phyloP scores from a whole-genome alignment of 2,888 invertebrate species.

The Platypus cylindrus region DNA sequence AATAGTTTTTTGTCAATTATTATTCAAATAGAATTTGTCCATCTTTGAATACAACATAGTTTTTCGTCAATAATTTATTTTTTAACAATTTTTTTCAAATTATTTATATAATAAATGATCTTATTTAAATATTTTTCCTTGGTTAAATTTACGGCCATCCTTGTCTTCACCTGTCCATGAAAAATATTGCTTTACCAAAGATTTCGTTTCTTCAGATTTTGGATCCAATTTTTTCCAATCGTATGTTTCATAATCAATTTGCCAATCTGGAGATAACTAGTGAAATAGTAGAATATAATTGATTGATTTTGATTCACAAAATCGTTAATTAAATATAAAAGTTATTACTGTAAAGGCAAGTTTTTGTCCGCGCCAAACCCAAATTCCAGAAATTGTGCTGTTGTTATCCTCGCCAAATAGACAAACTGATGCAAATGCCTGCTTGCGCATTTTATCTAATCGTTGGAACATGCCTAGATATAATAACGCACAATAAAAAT shows the following conservation, averaged over 20 bases:
- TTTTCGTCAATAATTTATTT: too few relatives aligned
- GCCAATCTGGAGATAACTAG: constrained; percentile 82
- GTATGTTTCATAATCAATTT: constrained; percentile 94
- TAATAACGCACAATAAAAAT: too few relatives aligned
- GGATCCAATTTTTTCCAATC: constrained; percentile 89
- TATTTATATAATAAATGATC: too few relatives aligned
- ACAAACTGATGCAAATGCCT: constrained; percentile 86
- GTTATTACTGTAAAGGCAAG: constrained; percentile 64
- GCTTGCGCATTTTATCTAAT: constrained; percentile 94
- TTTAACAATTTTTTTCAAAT: too few relatives aligned
- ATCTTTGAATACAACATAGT: too few relatives aligned
- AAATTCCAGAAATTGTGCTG: constrained; percentile 88
- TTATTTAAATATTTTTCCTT: constrained; percentile 99
- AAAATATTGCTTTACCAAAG: constrained; percentile 79
- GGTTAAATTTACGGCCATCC: constrained; percentile 84
- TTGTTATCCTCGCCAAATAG: constrained; percentile 88
- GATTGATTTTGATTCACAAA: constrained; percentile 3
- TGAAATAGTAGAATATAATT: constrained; percentile 6
- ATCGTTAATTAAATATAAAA: neutral
- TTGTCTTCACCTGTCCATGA: constrained; percentile 81
- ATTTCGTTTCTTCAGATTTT: constrained; percentile 65
- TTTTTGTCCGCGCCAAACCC: constrained; percentile 96
- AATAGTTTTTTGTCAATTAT: too few relatives aligned
- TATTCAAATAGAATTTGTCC: too few relatives aligned
- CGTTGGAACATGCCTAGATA: constrained; percentile 86